Evolutionary conservation across 2,113 vertebrate species (phyloP).

Genomic region (Suricata suricatta): DNA sequence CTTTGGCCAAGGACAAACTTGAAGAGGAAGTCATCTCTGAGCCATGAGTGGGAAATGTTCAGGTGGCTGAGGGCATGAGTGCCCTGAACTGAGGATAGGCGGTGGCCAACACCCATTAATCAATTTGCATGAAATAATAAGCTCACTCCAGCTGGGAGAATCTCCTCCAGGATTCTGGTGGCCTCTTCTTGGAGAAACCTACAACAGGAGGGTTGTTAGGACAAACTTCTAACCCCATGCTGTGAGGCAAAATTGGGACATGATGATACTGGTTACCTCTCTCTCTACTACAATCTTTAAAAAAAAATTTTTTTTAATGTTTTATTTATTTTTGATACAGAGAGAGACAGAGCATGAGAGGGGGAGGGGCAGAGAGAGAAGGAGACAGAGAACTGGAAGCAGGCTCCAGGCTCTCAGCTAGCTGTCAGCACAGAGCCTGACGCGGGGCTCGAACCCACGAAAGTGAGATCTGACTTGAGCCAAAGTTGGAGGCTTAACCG

Average conservation of each 20-base stretch:
- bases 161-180: not conserved
- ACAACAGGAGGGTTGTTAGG: not conserved
- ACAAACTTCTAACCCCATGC: not conserved
- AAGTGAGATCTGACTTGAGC: no score
- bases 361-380: no score
- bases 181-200: not conserved
- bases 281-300: no score
- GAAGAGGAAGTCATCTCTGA: not conserved
- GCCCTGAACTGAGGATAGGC: not conserved
- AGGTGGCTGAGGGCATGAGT: accelerated
- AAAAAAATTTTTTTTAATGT: no score
- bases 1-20: not conserved
- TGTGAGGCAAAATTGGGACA: not conserved
- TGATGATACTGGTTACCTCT: not conserved
- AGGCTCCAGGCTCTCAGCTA: no score
- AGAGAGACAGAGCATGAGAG: no score
- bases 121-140: not conserved
- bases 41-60: not conserved
- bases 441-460: no score
- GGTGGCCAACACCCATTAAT: accelerated
- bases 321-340: no score
- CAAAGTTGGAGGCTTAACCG: no score
- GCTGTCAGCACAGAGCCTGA: no score
- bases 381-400: no score
- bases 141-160: not conserved